These are phyloP conservation scores for Cyclopterus lumpus DNA, from an alignment of 2,797 vertebrate genomes.

Conservation along the genomic window DNA sequence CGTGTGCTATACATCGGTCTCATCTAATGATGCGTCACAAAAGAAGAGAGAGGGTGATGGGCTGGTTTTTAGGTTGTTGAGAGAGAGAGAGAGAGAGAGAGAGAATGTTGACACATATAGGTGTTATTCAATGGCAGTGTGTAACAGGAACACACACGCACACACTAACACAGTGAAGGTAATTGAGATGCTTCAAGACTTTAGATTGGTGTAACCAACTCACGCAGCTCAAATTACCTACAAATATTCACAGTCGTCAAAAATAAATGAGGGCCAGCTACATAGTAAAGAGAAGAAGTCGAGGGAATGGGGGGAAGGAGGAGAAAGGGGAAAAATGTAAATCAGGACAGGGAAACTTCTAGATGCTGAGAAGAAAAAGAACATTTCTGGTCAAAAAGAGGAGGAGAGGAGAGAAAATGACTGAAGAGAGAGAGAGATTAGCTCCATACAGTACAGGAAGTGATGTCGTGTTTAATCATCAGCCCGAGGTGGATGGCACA, in stretches of 20 bases:
- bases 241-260: neutral
- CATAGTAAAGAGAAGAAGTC: too few species aligned
- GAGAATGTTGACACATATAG: constrained; percentile 8
- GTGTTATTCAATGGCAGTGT: constrained; percentile 24
- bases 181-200: neutral
- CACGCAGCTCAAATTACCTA: neutral
- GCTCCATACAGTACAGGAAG: neutral
- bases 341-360: neutral
- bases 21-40: constrained; percentile 60
- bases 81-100: constrained; percentile 4
- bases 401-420: neutral
- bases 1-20: constrained; percentile 56
- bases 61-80: constrained; percentile 25
- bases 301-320: too few species aligned
- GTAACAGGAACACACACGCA: constrained; percentile 11
- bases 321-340: neutral
- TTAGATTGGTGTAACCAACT: neutral
- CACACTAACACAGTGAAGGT: neutral
- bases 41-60: constrained; percentile 1
- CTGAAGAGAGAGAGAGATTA: neutral
- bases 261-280: neutral
- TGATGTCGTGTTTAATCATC: constrained; percentile 30
- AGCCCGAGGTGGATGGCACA: neutral
- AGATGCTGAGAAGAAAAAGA: neutral
- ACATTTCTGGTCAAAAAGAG: neutral